Evolutionary conservation across 2,113 vertebrate species (phyloP), one percentile per base, ranked within the genome.

Genomic region (Peromyscus leucopus): DNA sequence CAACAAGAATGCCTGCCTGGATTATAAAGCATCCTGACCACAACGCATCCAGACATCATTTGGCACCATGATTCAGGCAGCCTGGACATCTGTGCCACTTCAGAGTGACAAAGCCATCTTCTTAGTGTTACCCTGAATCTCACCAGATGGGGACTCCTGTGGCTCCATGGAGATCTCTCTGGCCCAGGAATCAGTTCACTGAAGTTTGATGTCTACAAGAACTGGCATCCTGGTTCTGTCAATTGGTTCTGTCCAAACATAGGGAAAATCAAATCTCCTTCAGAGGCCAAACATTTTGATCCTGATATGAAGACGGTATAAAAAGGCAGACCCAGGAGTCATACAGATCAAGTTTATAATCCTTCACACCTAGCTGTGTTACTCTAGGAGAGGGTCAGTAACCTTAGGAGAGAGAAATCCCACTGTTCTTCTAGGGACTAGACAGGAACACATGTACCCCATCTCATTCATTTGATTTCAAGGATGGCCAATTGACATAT

Each of bases 241-340:
- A 59, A 78, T 76, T 90, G 57, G 31, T 74, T 80, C 39, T 80
- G 28, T 71, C 72, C 31, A 59, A 95, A 79, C n/a, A 83, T 61
- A 83, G 72, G 31, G 42, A 51, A 96, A 93, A 91, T 51, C 90
- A 59, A 74, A n/a, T 91, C 21, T 85, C 92, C 89, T 78, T 39
- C 76, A 82, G 63, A 90, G 69, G 90, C 39, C 19, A 84, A 91
- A 55, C 46, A 48, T 74, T 89, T 85, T 67, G 94, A 78, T 69
- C 42, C 63, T 15, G 17, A 17, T 59, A 0, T 1, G 59, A 86
- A 78, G 65, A 71, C 42, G 11, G 1, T 36, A 94, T 39, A 97
- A 91, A 74, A 2, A 36, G n/a, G 71, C 26, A 82, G n/a, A 61
- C 57, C 33, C 72, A 76, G 84, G 76, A 89, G 31, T 26, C 83